A percentile compares a stretch with the other conserved stretches of the same genome.
Conservation (phyloP, 2,888 invertebrate genomes). For the Dryobotodes eremita region DNA sequence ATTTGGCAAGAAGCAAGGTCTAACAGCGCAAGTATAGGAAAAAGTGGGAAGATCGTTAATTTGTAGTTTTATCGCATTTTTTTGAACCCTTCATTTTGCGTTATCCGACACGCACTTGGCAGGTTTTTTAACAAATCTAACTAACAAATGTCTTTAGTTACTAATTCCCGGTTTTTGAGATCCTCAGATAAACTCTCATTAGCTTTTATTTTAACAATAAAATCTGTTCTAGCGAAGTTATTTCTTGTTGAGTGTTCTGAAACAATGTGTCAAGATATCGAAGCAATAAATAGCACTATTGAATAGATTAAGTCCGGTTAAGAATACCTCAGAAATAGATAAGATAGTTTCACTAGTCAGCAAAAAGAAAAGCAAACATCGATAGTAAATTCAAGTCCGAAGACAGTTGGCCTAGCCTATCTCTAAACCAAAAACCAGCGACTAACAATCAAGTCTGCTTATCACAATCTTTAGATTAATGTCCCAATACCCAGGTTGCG, state of each 20-base stretch:
- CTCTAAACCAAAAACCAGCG: not conserved
- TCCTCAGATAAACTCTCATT: not conserved
- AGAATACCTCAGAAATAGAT: not conserved
- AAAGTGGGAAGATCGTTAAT: no score
- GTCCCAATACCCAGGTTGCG: not conserved
- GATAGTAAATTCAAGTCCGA: conserved; percentile 3
- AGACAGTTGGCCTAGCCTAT: not conserved
- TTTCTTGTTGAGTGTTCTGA: not conserved
- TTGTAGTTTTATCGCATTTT: no score
- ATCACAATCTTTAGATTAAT: conserved; percentile 2
- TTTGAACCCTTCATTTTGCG: no score
- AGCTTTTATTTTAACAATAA: not conserved
- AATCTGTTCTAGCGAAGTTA: not conserved
- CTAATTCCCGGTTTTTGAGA: not conserved
- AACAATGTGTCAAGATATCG: not conserved
- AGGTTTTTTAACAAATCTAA: no score
- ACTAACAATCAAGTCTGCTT: conserved; percentile 5
- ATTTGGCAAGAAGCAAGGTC: no score
- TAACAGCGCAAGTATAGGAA: no score
- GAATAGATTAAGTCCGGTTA: not conserved
- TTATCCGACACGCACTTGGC: no score
- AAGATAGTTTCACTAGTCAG: not conserved
- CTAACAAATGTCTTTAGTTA: not conserved
- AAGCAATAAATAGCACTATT: not conserved
- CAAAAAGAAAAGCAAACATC: conserved; percentile 1